Base-by-base conservation (phyloP, 2,888 invertebrate genomes). In the Eilema depressum region DNA sequence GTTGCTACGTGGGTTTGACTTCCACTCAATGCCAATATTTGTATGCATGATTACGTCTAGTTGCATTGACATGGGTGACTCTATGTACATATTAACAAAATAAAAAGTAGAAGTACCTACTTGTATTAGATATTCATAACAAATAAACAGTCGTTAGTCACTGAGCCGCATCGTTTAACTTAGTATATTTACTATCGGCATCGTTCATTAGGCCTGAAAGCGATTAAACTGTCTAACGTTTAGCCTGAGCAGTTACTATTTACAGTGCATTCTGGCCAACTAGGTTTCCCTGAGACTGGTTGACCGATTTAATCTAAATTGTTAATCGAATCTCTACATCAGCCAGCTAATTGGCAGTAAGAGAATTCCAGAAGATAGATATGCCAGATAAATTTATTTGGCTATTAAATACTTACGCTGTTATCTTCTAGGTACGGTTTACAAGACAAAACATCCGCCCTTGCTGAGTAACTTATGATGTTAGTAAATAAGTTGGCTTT, bases 251-350 rank as follows among this genome's bases (percentile, higher is more conserved):
- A 86, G 84, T 85, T 85, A 83, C 81, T 82, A 78, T 74, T 71
- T 82, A 75, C 70, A 79, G 70, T 78, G 65, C 70, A 69, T 65
- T 68, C 71, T 74, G 60, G 71, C 72, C 75, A 72, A 77, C 71
- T 79, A 77, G 69, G 75, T 72, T 79, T 75, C 72, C 71, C 78
- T 81, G 76, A 83, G 83, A 86, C 86, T 87, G 71, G 80, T 77
- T 85, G 86, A 82, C 83, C 88, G 89, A 90, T 91, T 88, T 89
- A 91, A 93, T 94, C 91, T 91, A 88, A 91, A 92, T 91, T 89
- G 92, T 91, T 91, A 93, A 93, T 94, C 86, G 86, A 80, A 91
- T 91, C 88, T 87, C 82, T 74, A 83, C 85, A 89, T 90, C 88
- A 80, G 78, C 78, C 77, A 80, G 83, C 89, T 94, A 93, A 93